phyloP scores from a whole-genome alignment of 2,113 vertebrate genomes.

The Rallus limicola region DNA sequence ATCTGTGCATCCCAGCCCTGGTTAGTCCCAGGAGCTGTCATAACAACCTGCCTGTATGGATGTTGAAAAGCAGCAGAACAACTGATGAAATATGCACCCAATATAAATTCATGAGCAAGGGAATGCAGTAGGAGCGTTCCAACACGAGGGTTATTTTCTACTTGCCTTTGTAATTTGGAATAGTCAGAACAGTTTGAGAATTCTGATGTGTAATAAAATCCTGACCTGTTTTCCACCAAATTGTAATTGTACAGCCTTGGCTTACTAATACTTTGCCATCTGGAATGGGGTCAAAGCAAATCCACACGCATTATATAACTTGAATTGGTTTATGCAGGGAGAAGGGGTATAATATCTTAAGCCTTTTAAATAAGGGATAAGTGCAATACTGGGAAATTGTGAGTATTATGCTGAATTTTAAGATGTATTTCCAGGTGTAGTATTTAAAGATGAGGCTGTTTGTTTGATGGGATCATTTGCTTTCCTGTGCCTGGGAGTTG shows the following conservation, averaged over 20 bases:
- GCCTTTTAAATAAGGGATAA: conserved; percentile 54
- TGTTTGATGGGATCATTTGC: neutral
- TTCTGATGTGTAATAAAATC: neutral
- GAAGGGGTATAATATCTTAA: conserved; percentile 47
- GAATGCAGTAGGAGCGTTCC: neutral
- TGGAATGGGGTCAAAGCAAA: conserved; percentile 62
- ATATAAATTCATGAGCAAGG: neutral
- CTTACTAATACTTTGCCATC: conserved; percentile 43
- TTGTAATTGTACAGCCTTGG: conserved; percentile 39
- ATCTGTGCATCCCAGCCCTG: neutral
- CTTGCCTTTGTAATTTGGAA: conserved; percentile 18
- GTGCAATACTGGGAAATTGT: conserved; percentile 31
- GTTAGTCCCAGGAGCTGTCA: neutral
- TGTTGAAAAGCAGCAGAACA: neutral
- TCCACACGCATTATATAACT: conserved; percentile 61
- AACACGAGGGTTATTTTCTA: neutral
- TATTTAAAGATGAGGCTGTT: neutral
- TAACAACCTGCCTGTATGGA: fast-evolving
- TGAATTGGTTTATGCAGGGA: conserved; percentile 38
- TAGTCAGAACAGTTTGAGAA: neutral
- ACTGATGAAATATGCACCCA: neutral
- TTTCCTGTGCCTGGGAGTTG: neutral
- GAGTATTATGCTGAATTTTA: neutral
- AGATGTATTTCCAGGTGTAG: neutral
- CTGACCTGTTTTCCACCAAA: conserved; percentile 55